Base-by-base conservation (phyloP, 2,888 invertebrate species). In the Arge pagana region DNA sequence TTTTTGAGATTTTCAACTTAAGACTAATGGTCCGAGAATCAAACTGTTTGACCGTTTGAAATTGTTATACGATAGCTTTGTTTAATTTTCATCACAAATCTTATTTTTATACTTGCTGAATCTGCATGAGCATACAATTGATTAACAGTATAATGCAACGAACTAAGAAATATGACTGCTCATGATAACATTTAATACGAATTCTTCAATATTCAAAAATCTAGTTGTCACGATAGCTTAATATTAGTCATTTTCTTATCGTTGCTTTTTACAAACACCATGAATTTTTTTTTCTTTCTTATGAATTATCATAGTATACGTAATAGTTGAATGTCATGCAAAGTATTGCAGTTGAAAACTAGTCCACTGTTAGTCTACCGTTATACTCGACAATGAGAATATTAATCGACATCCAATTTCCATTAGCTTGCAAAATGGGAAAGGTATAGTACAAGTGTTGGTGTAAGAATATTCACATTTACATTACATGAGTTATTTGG, bases 361-460 rank as follows among this genome's bases (percentile, higher is more conserved):
- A 33, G 31, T 11, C 7, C 6, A 16, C 33, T 18, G 33, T 1
- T 41, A 50, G 50, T 19, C 15, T 50, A 31, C 13, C n/a, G 11
- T 7, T n/a, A 41, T 15, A 21, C 15, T 21, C 36, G 21, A 53
- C 52, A 59, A 53, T 56, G 56, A 51, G 61, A 61, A 40, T 63
- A 66, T 63, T 70, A 70, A 69, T 66, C 52, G 50, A 61, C 56
- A 51, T 65, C 65, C 71, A 67, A 59, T 72, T 72, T 70, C 64
- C 66, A 66, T 68, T 70, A 76, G 74, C 75, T 75, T 66, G 71
- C 76, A 72, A 67, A 68, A 67, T 73, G 68, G 74, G 70, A 70
- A 73, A 74, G 71, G 73, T 75, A 75, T 63, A 68, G 73, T 74
- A 75, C 61, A 64, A 62, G 59, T 51, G 53, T 53, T 33, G 45